Evolutionary conservation across 2,797 vertebrate genomes (phyloP).

Genomic region (Esox masquinongy): DNA sequence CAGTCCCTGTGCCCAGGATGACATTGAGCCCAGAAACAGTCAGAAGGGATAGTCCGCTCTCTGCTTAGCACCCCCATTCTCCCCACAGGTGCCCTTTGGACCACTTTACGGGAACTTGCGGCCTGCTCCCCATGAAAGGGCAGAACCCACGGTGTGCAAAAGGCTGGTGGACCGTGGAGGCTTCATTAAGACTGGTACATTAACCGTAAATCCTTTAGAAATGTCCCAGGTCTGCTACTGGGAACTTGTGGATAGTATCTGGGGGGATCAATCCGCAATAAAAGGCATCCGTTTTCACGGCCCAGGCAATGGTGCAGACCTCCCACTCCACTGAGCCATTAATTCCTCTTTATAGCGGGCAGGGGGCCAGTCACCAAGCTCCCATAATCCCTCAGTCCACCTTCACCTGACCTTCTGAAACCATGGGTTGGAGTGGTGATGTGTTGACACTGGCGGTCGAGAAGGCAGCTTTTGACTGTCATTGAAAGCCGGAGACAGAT

Average conservation of each 20-base stretch:
- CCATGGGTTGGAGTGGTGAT: conserved; percentile 20
- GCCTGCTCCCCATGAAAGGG: conserved; percentile 35
- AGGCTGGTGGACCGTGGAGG: conserved; percentile 57
- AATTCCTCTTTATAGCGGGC: conserved; percentile 75
- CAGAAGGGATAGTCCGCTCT: conserved; percentile 26
- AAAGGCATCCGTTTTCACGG: conserved; percentile 78
- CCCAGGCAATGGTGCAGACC: conserved; percentile 66
- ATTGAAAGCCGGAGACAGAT: neutral
- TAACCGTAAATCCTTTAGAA: conserved; percentile 75
- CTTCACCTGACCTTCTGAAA: conserved; percentile 74
- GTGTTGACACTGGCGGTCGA: neutral
- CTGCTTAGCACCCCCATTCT: neutral
- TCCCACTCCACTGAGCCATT: conserved; percentile 77
- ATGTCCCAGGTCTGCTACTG: conserved; percentile 35
- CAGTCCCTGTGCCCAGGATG: conserved; percentile 56
- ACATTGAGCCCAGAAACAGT: conserved; percentile 62
- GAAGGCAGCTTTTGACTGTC: neutral
- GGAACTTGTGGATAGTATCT: conserved; percentile 34
- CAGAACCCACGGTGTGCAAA: conserved; percentile 45
- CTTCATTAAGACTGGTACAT: conserved; percentile 77
- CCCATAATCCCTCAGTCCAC: conserved; percentile 74
- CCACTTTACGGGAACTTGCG: conserved; percentile 35
- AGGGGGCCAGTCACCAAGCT: conserved; percentile 65
- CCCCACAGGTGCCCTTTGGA: conserved; percentile 29
- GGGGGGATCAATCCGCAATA: conserved; percentile 77